Base-by-base conservation (phyloP, 1,140 invertebrate genomes). In the Dinothrombium tinctorium region DNA sequence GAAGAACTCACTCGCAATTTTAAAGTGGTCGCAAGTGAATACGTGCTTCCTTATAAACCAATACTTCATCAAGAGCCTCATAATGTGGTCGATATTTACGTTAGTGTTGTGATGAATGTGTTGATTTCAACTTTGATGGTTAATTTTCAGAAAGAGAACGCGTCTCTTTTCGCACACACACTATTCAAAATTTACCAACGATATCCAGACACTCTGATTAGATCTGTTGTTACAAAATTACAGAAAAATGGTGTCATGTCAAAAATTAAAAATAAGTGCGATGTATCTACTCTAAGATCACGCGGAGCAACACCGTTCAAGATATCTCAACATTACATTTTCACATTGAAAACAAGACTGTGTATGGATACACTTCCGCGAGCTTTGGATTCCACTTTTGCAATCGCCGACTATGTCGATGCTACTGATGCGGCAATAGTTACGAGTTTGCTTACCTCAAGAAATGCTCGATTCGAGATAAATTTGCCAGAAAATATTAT, bases 161-260 rank as follows among this genome's bases (percentile, higher is more conserved):
- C 63, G 0, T 71, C 65, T 58, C 65, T 65, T 1, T 67, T 37
- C 28, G 12, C 15, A 12, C 33, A 69, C 48, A 69, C 39, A 11
- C 53, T 75, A n/a, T 74, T 72, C 44, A 65, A 68, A 46, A 64
- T 76, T 21, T 76, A 74, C 48, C 71, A 75, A 45, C 65, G 72
- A 44, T 76, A 71, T 56, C 64, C 69, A 0, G 72, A 76, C 40
- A 58, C 56, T 28, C 49, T 72, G 0, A 50, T 76, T 2, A 53
- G 65, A 33, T 57, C 57, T 0, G 69, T 68, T 0, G 64, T 76
- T 46, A 52, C 57, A 0, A 66, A 68, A 47, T 62, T 73, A 4
- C 55, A 66, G 4, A 43, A 56, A 0, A 63, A 69, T 45, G 63
- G 67, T 17, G 62, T 76, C 54, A 61, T 73, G 36, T 26, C 46